Evolutionary conservation across 1,140 invertebrate species (phyloP).

Genomic region (Halesus radiatus): DNA sequence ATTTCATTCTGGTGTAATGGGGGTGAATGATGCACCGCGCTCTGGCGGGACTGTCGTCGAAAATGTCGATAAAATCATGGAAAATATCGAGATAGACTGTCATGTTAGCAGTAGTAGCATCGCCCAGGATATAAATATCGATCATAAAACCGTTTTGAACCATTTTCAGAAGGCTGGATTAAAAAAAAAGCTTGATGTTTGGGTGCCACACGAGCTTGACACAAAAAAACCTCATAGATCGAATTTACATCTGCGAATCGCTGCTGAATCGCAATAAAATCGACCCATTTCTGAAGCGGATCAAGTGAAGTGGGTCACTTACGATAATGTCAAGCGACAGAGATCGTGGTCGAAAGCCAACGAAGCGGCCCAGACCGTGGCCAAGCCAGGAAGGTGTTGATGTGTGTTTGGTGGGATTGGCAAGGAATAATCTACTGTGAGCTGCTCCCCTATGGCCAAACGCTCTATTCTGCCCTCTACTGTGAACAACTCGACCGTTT

Average conservation of each 20-base stretch:
- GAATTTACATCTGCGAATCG: conserved; percentile 24
- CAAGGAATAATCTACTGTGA: too few species aligned
- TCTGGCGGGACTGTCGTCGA: conserved; percentile 10
- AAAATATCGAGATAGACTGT: conserved; percentile 18
- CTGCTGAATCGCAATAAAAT: conserved; percentile 31
- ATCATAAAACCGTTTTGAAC: conserved; percentile 16
- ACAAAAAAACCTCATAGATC: conserved; percentile 17
- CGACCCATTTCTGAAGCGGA: conserved; percentile 25
- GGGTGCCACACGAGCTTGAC: conserved; percentile 12
- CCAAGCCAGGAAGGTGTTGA: neutral
- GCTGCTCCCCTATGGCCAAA: too few species aligned
- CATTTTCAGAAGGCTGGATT: conserved; percentile 14
- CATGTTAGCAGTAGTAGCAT: conserved; percentile 19
- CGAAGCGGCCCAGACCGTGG: conserved; percentile 8
- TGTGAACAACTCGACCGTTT: conserved; percentile 21
- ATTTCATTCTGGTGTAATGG: conserved; percentile 10
- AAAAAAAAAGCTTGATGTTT: conserved; percentile 17
- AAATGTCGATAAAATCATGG: conserved; percentile 25
- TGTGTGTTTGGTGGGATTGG: too few species aligned
- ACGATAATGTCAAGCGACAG: conserved; percentile 14
- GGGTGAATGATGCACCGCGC: conserved; percentile 16
- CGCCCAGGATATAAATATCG: conserved; percentile 12
- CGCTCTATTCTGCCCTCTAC: neutral
- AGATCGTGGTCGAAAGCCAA: conserved; percentile 23
- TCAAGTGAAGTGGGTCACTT: neutral